Percentiles rank a stretch among this genome's conserved stretches.
phyloP scores from a whole-genome alignment of 2,113 vertebrate species.

The Lepidiolamprologus cunningtoni region DNA sequence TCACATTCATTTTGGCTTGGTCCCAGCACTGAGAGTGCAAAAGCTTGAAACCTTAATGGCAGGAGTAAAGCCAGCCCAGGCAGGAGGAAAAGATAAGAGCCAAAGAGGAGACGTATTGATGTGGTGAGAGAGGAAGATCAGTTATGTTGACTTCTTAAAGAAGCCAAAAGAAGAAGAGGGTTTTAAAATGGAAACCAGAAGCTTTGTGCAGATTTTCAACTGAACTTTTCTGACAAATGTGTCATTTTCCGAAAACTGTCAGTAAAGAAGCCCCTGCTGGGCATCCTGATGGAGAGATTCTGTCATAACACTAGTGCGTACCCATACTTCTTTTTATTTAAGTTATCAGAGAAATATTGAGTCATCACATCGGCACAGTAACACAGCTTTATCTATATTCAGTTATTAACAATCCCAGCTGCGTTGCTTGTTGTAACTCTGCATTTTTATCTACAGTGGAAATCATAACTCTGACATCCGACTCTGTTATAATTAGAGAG shows the following conservation, averaged over 20 bases:
- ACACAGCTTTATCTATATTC: background rate
- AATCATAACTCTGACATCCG: background rate
- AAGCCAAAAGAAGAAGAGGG: background rate
- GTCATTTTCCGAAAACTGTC: background rate
- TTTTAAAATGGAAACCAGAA: background rate
- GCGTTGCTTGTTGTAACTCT: background rate
- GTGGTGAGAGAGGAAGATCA: background rate
- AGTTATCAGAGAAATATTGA: background rate
- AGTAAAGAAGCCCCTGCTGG: background rate
- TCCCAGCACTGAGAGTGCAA: background rate
- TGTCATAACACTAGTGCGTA: background rate
- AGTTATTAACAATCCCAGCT: background rate
- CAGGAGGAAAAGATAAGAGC: background rate
- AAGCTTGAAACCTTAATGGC: background rate
- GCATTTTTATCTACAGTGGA: background rate
- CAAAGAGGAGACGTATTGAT: background rate
- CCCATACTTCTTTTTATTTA: background rate
- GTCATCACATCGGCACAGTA: background rate
- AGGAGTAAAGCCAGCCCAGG: background rate
- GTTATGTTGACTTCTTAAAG: background rate
- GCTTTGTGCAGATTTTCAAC: background rate
- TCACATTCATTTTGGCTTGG: background rate
- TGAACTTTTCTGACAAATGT: background rate
- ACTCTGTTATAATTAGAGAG: constrained; percentile 6
- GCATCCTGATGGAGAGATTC: background rate